These are phyloP conservation scores for Ichneumoninae sp. DNA, from an alignment of 2,888 invertebrate genomes.

Conservation along the genomic window DNA sequence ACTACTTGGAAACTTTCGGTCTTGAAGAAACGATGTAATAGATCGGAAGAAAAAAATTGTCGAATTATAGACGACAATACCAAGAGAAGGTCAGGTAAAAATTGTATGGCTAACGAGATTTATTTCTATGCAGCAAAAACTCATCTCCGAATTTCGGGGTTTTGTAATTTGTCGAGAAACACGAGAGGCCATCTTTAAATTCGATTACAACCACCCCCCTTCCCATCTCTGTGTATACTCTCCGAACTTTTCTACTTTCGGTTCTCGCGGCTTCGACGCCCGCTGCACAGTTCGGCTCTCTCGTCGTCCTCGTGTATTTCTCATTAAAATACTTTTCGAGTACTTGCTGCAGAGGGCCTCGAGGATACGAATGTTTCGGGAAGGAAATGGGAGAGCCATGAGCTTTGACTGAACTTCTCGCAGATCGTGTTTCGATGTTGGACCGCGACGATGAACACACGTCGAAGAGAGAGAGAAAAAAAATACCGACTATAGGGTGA, in stretches of 20 bases:
- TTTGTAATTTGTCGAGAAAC: constrained; percentile 23
- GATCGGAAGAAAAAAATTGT: background rate
- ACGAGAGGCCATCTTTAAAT: constrained; percentile 46
- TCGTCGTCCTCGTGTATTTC: constrained; percentile 68
- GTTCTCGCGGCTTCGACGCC: constrained; percentile 1
- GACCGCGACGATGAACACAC: constrained; percentile 7
- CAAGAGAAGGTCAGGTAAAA: background rate
- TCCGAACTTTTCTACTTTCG: constrained; percentile 57
- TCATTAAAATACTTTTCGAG: constrained; percentile 71
- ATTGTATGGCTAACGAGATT: background rate
- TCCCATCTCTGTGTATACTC: constrained; percentile 16
- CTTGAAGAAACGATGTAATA: background rate
- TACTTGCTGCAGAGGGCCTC: constrained; percentile 8
- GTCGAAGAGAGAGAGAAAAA: constrained; percentile 13
- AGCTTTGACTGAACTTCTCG: constrained; percentile 31
- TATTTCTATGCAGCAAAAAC: background rate
- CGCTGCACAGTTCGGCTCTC: constrained; percentile 53
- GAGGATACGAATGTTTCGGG: constrained; percentile 8
- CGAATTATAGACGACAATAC: background rate
- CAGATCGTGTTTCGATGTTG: background rate
- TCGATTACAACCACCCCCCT: constrained; percentile 48
- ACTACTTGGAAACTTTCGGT: background rate
- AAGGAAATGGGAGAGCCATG: constrained; percentile 1
- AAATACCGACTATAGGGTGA: constrained; percentile 4
- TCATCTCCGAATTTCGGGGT: constrained; percentile 9